These are phyloP conservation scores for Hyles euphorbiae DNA, from an alignment of 1,140 invertebrate genomes.

Conservation along the genomic window DNA sequence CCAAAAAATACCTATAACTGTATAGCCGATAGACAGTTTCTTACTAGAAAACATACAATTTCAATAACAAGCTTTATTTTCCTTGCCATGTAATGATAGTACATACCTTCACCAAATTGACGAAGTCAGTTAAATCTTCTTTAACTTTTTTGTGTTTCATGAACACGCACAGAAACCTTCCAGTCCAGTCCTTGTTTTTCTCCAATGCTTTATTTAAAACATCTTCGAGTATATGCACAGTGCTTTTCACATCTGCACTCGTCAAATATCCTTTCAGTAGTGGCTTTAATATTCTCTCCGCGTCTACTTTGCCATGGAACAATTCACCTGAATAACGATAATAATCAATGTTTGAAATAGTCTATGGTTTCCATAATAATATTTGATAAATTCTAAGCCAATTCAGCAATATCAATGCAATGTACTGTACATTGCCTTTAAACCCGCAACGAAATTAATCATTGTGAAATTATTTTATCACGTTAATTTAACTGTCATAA, in stretches of 20 bases:
- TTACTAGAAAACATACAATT: background rate
- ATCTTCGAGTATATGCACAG: conserved; percentile 52
- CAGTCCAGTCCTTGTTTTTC: conserved; percentile 57
- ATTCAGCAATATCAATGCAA: too few species aligned
- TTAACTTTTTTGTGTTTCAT: conserved; percentile 44
- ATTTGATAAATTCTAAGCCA: too few species aligned
- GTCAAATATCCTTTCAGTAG: conserved; percentile 49
- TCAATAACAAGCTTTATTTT: too few species aligned
- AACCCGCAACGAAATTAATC: too few species aligned
- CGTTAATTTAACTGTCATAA: too few species aligned
- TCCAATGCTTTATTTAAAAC: conserved; percentile 39
- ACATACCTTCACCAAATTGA: conserved; percentile 42
- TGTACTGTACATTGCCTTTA: too few species aligned
- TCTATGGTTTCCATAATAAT: background rate
- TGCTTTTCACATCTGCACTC: conserved; percentile 43
- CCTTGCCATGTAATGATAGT: too few species aligned
- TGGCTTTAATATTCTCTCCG: conserved; percentile 43
- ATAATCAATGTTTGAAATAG: too few species aligned
- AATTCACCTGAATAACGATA: conserved; percentile 48
- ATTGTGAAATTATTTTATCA: too few species aligned
- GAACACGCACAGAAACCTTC: conserved; percentile 50
- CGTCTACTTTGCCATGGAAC: conserved; percentile 57
- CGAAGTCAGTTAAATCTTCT: conserved; percentile 42
- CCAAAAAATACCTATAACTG: background rate
- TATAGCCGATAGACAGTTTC: background rate